These are phyloP conservation scores for Synaphobranchus kaupii DNA, from an alignment of 2,797 vertebrate genomes.

Conservation along the genomic window DNA sequence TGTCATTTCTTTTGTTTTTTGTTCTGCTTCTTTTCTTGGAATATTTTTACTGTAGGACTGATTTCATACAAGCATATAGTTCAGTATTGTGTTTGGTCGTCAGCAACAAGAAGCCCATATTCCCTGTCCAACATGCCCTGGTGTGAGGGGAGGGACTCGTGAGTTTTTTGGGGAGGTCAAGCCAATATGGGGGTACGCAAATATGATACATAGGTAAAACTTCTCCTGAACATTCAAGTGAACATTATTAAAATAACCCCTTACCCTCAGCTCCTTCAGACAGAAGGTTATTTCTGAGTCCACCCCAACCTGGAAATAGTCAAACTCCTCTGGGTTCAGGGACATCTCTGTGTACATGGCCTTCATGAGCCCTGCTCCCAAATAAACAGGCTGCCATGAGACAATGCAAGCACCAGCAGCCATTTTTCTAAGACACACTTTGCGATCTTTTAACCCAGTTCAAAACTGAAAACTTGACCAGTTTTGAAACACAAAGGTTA, in stretches of 20 bases:
- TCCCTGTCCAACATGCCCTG: not conserved
- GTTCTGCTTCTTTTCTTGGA: not conserved
- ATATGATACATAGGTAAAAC: slow-evolving; percentile 43
- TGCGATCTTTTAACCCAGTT: not conserved
- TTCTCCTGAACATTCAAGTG: slow-evolving; percentile 35
- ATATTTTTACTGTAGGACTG: not conserved
- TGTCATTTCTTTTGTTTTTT: not conserved
- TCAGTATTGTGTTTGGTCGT: not conserved
- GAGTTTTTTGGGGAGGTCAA: not conserved
- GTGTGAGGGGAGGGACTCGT: not conserved
- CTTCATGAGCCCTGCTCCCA: slow-evolving; percentile 74
- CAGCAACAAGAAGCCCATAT: not conserved
- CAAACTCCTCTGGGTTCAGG: slow-evolving; percentile 87
- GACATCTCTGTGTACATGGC: slow-evolving; percentile 82
- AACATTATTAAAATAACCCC: slow-evolving; percentile 53
- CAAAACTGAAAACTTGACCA: not conserved
- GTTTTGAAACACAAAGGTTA: not conserved
- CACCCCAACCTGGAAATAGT: slow-evolving; percentile 83
- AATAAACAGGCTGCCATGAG: slow-evolving; percentile 27
- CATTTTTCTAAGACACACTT: not conserved
- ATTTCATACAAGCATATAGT: not conserved
- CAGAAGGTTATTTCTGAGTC: slow-evolving; percentile 91
- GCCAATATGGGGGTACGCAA: slow-evolving; percentile 37
- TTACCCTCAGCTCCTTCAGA: slow-evolving; percentile 93
- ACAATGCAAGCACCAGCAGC: not conserved